phyloP scores from a whole-genome alignment of 2,113 vertebrate species.

The Phyllopteryx taeniolatus region DNA sequence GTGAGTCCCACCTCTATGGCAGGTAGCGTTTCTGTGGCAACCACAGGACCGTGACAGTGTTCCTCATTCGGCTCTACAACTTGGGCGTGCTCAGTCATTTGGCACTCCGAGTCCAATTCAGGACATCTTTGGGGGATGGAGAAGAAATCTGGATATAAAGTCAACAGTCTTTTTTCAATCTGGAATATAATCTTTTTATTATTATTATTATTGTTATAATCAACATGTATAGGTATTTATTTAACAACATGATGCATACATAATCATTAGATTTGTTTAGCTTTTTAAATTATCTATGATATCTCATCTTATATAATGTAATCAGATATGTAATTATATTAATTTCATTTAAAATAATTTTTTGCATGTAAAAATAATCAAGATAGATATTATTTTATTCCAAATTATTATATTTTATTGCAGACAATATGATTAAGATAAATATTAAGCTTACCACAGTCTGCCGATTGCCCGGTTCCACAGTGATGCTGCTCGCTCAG shows the following conservation, averaged over 20 bases:
- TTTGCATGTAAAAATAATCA: too few relatives aligned
- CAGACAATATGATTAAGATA: not conserved
- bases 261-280: too few relatives aligned
- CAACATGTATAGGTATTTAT: too few relatives aligned
- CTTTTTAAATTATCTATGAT: too few relatives aligned
- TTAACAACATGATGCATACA: too few relatives aligned
- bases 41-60: not conserved
- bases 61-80: constrained; percentile 9
- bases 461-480: constrained; percentile 77
- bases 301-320: too few relatives aligned
- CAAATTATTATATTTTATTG: too few relatives aligned
- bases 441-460: constrained; percentile 72
- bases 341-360: too few relatives aligned
- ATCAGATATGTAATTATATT: too few relatives aligned
- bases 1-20: not conserved
- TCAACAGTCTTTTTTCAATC: constrained; percentile 10
- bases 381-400: too few relatives aligned
- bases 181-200: not conserved
- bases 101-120: constrained; percentile 14
- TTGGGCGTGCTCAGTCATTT: constrained; percentile 5
- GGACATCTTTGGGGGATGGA: constrained; percentile 30
- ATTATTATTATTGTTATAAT: too few relatives aligned
- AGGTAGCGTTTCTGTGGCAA: constrained; percentile 14
- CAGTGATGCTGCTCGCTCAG: constrained; percentile 62
- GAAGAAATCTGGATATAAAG: constrained; percentile 36